These are phyloP conservation scores for Meloidogyne exigua DNA, from an alignment of 1,140 invertebrate species.

Conservation along the genomic window DNA sequence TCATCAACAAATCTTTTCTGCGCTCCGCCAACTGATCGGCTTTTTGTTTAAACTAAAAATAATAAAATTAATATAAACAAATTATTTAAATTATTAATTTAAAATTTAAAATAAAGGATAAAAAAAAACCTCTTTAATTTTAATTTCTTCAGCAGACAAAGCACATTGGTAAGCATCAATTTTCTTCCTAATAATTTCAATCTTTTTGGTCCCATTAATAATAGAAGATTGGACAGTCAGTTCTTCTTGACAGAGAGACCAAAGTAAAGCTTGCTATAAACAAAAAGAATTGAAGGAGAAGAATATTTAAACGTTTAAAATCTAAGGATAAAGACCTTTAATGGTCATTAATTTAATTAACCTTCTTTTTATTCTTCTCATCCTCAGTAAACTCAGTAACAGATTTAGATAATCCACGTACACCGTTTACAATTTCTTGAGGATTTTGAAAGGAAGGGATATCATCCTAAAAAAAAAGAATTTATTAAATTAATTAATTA, in stretches of 20 bases:
- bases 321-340: no score
- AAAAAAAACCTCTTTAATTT: background rate
- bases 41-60: background rate
- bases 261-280: slow-evolving; percentile 17
- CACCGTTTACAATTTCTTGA: background rate
- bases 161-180: slow-evolving; percentile 7
- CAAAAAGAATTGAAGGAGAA: no score
- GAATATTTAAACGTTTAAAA: no score
- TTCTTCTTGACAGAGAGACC: slow-evolving; percentile 21
- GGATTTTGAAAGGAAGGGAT: slow-evolving; percentile 17
- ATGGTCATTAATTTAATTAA: no score
- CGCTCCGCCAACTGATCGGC: background rate
- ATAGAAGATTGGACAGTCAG: slow-evolving; percentile 13
- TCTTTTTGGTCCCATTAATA: background rate
- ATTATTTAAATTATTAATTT: no score
- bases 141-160: background rate
- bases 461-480: slow-evolving; percentile 16
- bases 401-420: background rate
- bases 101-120: background rate
- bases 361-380: slow-evolving; percentile 23
- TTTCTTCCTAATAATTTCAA: slow-evolving; percentile 16
- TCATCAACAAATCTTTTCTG: background rate
- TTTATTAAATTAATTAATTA: background rate
- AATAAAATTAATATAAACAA: no score
- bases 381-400: background rate